Evolutionary conservation across 2,888 invertebrate genomes (phyloP).

Genomic region (Chrysolina americana): DNA sequence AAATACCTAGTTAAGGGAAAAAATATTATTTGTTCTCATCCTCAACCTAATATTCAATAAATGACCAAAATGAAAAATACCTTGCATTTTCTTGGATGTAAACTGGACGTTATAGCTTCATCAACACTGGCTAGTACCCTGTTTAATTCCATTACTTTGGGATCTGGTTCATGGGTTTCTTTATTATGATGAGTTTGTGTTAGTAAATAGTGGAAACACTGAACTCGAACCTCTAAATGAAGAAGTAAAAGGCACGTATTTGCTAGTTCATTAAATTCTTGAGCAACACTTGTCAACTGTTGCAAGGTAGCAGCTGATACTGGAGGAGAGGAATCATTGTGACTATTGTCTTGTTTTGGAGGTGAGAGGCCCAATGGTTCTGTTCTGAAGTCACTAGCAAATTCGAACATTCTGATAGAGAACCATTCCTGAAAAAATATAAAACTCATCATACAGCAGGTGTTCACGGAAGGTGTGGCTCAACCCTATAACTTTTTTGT

Average conservation of each 20-base stretch:
- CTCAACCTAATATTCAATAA: too few species aligned
- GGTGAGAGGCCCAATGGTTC: conserved; percentile 68
- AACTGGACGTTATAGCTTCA: conserved; percentile 81
- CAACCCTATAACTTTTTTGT: too few species aligned
- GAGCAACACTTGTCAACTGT: conserved; percentile 79
- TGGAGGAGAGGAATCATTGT: conserved; percentile 61
- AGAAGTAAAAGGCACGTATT: conserved; percentile 92
- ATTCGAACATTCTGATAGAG: conserved; percentile 76
- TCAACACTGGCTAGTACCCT: conserved; percentile 84
- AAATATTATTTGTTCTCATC: too few species aligned
- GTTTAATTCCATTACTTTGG: conserved; percentile 83
- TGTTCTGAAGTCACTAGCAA: conserved; percentile 73
- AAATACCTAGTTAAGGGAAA: too few species aligned
- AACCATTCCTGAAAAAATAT: conserved; percentile 80
- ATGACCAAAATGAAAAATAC: conserved; percentile 67
- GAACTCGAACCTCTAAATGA: conserved; percentile 95
- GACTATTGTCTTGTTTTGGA: conserved; percentile 64
- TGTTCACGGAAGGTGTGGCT: too few species aligned
- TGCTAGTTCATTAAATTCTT: conserved; percentile 89
- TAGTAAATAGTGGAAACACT: conserved; percentile 93
- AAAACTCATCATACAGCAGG: neutral
- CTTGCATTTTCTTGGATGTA: conserved; percentile 84
- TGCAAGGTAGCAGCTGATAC: conserved; percentile 75
- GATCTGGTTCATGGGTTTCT: conserved; percentile 84
- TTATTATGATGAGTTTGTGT: conserved; percentile 72